Percentiles rank a stretch among this genome's conserved stretches.
phyloP scores from a whole-genome alignment of 2,113 vertebrate species.

The Plestiodon gilberti region DNA sequence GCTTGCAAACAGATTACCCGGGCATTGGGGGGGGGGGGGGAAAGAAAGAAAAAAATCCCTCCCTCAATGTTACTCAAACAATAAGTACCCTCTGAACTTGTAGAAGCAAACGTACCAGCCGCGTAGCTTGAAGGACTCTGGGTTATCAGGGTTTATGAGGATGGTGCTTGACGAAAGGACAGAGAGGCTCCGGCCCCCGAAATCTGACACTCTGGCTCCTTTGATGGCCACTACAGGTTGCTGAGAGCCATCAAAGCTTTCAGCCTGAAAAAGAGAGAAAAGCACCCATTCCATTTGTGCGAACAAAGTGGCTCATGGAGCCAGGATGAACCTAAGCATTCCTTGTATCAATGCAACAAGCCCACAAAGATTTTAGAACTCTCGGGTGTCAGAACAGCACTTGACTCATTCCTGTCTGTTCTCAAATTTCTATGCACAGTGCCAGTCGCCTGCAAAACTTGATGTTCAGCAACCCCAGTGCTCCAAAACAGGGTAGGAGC shows the following conservation, averaged over 20 bases:
- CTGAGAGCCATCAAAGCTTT: slow-evolving; percentile 91
- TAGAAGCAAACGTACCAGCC: slow-evolving; percentile 86
- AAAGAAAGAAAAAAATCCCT: not conserved
- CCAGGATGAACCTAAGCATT: not conserved
- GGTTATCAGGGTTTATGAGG: slow-evolving; percentile 94
- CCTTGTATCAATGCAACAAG: not conserved
- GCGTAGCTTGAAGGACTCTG: slow-evolving; percentile 93
- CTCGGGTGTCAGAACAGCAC: not conserved
- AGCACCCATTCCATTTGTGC: too few relatives aligned
- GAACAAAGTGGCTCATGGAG: too few relatives aligned
- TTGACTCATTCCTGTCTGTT: not conserved
- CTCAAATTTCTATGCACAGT: not conserved
- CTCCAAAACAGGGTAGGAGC: not conserved
- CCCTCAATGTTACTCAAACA: slow-evolving; percentile 5
- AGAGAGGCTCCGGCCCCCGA: slow-evolving; percentile 93
- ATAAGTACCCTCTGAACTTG: not conserved
- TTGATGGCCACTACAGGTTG: slow-evolving; percentile 94
- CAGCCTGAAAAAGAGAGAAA: slow-evolving; percentile 81
- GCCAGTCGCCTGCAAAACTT: not conserved
- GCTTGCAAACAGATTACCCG: not conserved
- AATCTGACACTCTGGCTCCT: slow-evolving; percentile 94
- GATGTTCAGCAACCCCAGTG: not conserved
- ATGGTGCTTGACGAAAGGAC: slow-evolving; percentile 91
- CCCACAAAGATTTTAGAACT: not conserved
- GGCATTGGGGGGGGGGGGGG: not conserved